Base-by-base conservation (phyloP, 1,140 invertebrate genomes). In the Brachionus rotundiformis region DNA sequence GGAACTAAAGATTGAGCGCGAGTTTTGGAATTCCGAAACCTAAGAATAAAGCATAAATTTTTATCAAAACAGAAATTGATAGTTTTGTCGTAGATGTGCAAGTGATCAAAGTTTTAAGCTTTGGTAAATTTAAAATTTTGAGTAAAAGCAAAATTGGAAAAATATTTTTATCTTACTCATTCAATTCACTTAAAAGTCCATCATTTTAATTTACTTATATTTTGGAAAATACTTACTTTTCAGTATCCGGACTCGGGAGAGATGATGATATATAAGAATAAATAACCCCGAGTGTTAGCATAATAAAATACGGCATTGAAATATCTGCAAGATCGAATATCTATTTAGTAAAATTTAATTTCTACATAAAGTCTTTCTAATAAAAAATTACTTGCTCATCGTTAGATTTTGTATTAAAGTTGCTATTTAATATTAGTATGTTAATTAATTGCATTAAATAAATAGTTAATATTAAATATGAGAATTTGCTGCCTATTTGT, bases 261-360 rank as follows among this genome's bases (percentile, higher is more conserved):
- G 68, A 39, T 25, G 76, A 79, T 23, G 76, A 36, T 59, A 79
- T 63, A 31, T 59, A 79, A 10, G 76, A 79, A 25, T 59, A 79
- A n/a, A 79, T 79, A n/a, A 79, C 23, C 10, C 76, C 76, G 6
- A 79, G 25, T 25, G 19, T 59, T 11, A 63, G 6, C 23, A 79
- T 16, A 13, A 59, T 54, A 29, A 79, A 13, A 19, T 8, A 6
- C 19, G 76, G 76, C 11, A 49, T 59, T n/a, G n/a, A 44, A 25
- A 73, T 73, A 11, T 73, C 68, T 31, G 68, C 44, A 10, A 27
- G 25, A 36, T 71, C 33, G 19, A 36, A 33, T 10, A 36, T 44
- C 23, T 44, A 39, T 44, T 44, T 27, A 23, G 25, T 73, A 13
- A 73, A n/a, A 33, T 13, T 7, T 68, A 19, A 39, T 68, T 33